Percentiles rank a stretch among this genome's conserved stretches.
Conservation (phyloP, 2,888 invertebrate species). For the Ernsta delagoae region DNA sequence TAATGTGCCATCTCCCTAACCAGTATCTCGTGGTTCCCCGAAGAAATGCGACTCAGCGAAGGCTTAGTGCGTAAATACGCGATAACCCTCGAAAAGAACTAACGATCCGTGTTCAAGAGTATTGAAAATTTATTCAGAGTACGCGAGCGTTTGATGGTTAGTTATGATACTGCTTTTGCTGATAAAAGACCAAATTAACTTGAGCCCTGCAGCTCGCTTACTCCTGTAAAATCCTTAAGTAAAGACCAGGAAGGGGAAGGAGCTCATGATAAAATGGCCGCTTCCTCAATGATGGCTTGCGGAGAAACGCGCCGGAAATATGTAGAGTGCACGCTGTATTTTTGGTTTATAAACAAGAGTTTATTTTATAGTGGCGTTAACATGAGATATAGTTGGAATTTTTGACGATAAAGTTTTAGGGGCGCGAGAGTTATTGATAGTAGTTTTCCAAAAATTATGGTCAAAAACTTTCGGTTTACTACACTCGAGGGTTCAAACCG, state of each 20-base stretch:
- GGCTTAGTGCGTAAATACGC: constrained; percentile 59
- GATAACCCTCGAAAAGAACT: constrained; percentile 70
- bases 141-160: constrained; percentile 75
- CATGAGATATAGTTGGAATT: constrained; percentile 59
- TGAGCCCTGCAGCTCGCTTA: constrained; percentile 44
- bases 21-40: constrained; percentile 20
- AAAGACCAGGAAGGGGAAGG: constrained; percentile 35
- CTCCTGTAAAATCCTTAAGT: constrained; percentile 19
- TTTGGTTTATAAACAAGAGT: constrained; percentile 73
- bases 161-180: constrained; percentile 67
- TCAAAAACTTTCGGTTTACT: constrained; percentile 24
- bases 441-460: constrained; percentile 6
- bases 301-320: constrained; percentile 66
- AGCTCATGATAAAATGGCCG: constrained; percentile 47
- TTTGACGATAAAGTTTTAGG: constrained; percentile 46
- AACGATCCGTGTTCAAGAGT: constrained; percentile 71
- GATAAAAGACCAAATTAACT: constrained; percentile 53
- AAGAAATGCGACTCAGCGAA: constrained; percentile 1
- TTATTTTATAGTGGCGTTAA: constrained; percentile 65
- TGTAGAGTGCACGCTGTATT: constrained; percentile 68
- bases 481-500: constrained; percentile 25
- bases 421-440: constrained; percentile 28
- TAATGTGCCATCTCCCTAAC: constrained; percentile 25
- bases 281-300: constrained; percentile 52
- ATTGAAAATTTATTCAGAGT: constrained; percentile 84